Conservation (phyloP, 1,140 invertebrate species). For the Sminthurides bifidus region DNA sequence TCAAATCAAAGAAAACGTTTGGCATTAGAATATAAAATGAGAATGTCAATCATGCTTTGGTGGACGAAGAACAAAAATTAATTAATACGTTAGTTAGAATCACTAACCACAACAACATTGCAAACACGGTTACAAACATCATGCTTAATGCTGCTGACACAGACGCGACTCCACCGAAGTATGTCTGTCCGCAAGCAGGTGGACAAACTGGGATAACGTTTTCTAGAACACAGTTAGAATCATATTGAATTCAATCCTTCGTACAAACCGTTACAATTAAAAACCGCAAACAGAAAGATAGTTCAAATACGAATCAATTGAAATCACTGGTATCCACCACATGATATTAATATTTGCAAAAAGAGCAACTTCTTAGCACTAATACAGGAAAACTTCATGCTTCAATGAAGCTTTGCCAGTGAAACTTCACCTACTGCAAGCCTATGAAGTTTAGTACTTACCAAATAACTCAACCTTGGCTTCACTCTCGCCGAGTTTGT, state of each 20-base stretch:
- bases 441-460: no score
- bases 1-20: no score
- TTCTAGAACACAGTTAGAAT: constrained; percentile 47
- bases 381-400: no score
- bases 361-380: no score
- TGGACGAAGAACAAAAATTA: background rate
- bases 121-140: constrained; percentile 38
- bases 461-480: constrained; percentile 69
- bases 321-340: no score
- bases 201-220: constrained; percentile 82
- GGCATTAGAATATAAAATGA: no score
- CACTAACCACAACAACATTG: constrained; percentile 33
- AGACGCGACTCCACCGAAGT: constrained; percentile 42
- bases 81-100: constrained; percentile 16
- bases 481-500: constrained; percentile 69
- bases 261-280: no score
- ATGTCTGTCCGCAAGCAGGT: constrained; percentile 69
- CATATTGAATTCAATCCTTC: background rate
- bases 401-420: no score
- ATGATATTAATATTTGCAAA: no score
- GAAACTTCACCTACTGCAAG: no score
- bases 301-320: no score
- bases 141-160: constrained; percentile 36
- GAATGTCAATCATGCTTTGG: constrained; percentile 1
- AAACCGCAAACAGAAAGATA: background rate